phyloP scores from a whole-genome alignment of 2,888 invertebrate genomes.

The Ptilodon capucinus region DNA sequence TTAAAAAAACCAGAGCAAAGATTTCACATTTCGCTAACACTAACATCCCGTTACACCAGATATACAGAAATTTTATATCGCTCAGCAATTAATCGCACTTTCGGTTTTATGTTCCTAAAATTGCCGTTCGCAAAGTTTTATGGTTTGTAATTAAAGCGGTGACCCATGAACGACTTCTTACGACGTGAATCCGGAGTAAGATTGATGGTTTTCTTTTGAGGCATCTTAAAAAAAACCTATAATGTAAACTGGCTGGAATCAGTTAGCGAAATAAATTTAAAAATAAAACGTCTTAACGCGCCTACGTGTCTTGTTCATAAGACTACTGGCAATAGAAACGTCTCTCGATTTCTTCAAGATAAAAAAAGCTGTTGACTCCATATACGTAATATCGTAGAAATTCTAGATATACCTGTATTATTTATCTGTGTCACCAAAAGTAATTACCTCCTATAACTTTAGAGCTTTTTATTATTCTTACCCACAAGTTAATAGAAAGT shows the following conservation, averaged over 20 bases:
- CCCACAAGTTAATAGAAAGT: no score
- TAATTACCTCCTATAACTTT: no score
- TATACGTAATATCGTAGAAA: not conserved
- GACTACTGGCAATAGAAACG: not conserved
- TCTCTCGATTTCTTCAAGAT: not conserved
- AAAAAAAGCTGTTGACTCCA: not conserved
- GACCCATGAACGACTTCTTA: slow-evolving; percentile 9
- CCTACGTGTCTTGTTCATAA: no score
- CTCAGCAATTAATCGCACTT: slow-evolving; percentile 25
- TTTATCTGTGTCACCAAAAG: not conserved
- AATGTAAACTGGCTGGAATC: not conserved
- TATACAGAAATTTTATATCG: slow-evolving; percentile 19
- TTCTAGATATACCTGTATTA: not conserved
- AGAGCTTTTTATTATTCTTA: no score
- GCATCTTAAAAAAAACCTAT: not conserved
- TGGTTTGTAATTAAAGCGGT: slow-evolving; percentile 7
- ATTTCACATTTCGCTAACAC: slow-evolving; percentile 17
- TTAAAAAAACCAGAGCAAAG: slow-evolving; percentile 12
- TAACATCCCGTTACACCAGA: slow-evolving; percentile 34
- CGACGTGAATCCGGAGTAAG: slow-evolving; percentile 4
- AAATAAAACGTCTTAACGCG: not conserved
- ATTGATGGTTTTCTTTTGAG: not conserved
- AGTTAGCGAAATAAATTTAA: not conserved
- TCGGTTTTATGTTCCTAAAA: slow-evolving; percentile 20
- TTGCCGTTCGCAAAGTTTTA: slow-evolving; percentile 28